Percentiles rank a stretch among this genome's conserved stretches.
phyloP scores from a whole-genome alignment of 2,113 vertebrate genomes.

The Bos indicus region DNA sequence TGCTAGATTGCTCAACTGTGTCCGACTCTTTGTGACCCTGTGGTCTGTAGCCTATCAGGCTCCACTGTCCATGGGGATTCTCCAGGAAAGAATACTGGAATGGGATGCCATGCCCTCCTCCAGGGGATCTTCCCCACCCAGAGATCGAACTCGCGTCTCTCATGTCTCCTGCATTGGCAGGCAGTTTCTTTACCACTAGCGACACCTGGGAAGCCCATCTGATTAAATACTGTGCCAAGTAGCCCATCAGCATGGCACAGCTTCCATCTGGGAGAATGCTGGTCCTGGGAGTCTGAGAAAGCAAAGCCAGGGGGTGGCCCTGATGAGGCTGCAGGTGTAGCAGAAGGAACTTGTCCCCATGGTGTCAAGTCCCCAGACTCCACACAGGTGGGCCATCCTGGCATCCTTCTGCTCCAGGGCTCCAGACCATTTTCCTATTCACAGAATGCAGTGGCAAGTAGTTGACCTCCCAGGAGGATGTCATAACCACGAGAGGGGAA shows the following conservation, averaged over 20 bases:
- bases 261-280: background rate
- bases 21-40: rapidly evolving
- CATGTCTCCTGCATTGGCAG: background rate
- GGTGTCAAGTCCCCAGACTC: background rate
- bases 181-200: background rate
- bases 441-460: background rate
- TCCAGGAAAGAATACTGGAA: background rate
- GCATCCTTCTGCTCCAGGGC: background rate
- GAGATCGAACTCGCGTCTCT: background rate
- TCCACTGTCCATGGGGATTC: background rate
- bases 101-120: background rate
- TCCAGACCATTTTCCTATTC: background rate
- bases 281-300: background rate
- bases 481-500: background rate
- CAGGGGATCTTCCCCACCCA: background rate
- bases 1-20: background rate
- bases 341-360: background rate
- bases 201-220: background rate
- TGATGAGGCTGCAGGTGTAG: background rate
- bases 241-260: background rate
- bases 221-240: background rate
- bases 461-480: background rate
- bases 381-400: background rate
- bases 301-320: background rate
- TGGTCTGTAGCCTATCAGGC: background rate